Conservation (phyloP, 2,888 invertebrate genomes). For the Mycalesis mineus region DNA sequence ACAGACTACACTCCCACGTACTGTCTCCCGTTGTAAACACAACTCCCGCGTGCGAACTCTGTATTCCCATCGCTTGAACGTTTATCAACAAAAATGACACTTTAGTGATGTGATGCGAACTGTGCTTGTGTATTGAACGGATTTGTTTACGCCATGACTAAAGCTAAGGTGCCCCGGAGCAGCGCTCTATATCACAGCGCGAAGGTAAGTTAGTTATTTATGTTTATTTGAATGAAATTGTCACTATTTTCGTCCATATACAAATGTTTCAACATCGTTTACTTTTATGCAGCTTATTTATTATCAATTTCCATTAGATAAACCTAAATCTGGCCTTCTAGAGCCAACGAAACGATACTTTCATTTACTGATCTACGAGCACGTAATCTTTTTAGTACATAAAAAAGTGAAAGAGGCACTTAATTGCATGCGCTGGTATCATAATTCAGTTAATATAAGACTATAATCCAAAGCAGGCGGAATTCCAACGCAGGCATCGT, state of each 20-base stretch:
- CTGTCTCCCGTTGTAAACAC: conserved; percentile 69
- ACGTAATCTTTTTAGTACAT: not conserved
- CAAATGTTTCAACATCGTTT: not conserved
- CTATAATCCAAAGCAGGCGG: conserved; percentile 44
- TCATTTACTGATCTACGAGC: not conserved
- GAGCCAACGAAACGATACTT: not conserved
- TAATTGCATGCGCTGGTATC: conserved; percentile 16
- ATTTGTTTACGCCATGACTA: conserved; percentile 70
- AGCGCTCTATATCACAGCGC: conserved; percentile 86
- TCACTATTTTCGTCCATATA: not conserved
- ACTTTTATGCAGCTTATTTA: not conserved
- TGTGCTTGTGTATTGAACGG: conserved; percentile 53
- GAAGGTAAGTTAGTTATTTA: conserved; percentile 77
- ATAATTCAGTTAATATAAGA: conserved; percentile 28
- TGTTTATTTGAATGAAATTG: not conserved
- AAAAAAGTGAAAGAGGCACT: conserved; percentile 21
- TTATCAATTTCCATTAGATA: not conserved
- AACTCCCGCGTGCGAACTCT: conserved; percentile 48
- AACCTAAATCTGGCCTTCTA: conserved; percentile 10
- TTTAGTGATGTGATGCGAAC: conserved; percentile 56
- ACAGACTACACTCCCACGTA: conserved; percentile 65
- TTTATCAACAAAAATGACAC: conserved; percentile 54
- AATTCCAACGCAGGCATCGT: conserved; percentile 46
- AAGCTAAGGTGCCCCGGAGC: conserved; percentile 76
- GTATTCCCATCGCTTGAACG: conserved; percentile 49